phyloP scores from a whole-genome alignment of 2,888 invertebrate genomes.

The Pseudococcus viburni region DNA sequence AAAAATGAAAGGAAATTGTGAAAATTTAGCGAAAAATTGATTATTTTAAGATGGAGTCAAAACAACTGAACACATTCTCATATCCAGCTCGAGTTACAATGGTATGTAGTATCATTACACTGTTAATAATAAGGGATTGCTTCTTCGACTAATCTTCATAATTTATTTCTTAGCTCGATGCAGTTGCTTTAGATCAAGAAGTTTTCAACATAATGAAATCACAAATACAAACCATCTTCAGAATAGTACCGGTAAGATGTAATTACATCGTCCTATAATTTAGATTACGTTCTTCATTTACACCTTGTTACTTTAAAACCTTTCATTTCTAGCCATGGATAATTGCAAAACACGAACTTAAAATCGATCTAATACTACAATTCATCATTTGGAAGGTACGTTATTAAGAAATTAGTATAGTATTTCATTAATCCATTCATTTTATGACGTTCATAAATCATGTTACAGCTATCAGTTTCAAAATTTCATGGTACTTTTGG shows the following conservation, averaged over 20 bases:
- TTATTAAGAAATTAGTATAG: neutral
- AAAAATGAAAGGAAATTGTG: too few relatives aligned
- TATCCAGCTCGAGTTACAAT: constrained; percentile 38
- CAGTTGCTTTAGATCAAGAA: constrained; percentile 85
- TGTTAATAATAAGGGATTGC: neutral
- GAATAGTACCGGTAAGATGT: constrained; percentile 77
- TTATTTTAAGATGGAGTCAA: neutral
- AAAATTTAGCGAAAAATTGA: too few relatives aligned
- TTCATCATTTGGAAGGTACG: constrained; percentile 77
- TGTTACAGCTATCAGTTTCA: constrained; percentile 69
- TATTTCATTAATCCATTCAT: neutral
- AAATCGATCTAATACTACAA: constrained; percentile 80
- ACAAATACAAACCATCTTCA: constrained; percentile 77
- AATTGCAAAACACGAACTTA: constrained; percentile 75
- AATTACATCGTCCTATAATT: neutral
- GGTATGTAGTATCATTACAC: neutral
- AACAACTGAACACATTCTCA: neutral
- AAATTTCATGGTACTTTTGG: constrained; percentile 78
- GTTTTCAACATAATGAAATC: constrained; percentile 81
- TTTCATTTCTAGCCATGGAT: constrained; percentile 75
- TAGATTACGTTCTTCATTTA: neutral
- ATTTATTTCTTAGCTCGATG: constrained; percentile 77
- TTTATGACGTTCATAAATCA: neutral
- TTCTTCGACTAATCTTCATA: neutral
- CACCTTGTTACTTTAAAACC: too few relatives aligned